phyloP scores from a whole-genome alignment of 1,140 invertebrate species.

The Rhizoglyphus robini region DNA sequence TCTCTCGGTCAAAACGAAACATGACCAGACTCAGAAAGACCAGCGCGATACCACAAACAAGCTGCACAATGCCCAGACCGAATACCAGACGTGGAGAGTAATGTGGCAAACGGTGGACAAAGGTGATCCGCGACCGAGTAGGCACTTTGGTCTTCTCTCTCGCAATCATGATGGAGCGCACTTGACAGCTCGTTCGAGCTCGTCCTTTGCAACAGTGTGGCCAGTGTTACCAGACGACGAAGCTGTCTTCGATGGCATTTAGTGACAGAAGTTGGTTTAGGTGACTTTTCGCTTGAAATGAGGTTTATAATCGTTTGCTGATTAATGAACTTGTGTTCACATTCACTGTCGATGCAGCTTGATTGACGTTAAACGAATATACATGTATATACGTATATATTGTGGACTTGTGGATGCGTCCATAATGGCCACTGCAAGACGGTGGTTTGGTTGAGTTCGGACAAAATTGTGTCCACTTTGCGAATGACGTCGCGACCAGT shows the following conservation, averaged over 20 bases:
- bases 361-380: no score
- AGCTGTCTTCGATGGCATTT: not conserved
- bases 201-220: not conserved
- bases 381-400: not conserved
- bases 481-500: no score
- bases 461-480: not conserved
- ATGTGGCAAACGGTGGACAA: not conserved
- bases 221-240: not conserved
- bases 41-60: not conserved
- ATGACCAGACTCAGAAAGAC: conserved; percentile 3
- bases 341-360: no score
- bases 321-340: not conserved
- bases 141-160: not conserved
- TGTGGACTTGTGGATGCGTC: not conserved
- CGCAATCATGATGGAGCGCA: not conserved
- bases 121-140: not conserved
- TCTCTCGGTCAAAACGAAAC: not conserved
- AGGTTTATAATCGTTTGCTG: not conserved
- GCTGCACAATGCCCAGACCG: conserved; percentile 1
- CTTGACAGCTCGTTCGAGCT: not conserved
- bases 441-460: not conserved
- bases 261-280: not conserved
- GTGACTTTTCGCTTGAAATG: no score
- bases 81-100: conserved; percentile 3
- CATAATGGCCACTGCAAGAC: not conserved